phyloP scores from a whole-genome alignment of 2,797 vertebrate species.

The Apogon hyalosoma region DNA sequence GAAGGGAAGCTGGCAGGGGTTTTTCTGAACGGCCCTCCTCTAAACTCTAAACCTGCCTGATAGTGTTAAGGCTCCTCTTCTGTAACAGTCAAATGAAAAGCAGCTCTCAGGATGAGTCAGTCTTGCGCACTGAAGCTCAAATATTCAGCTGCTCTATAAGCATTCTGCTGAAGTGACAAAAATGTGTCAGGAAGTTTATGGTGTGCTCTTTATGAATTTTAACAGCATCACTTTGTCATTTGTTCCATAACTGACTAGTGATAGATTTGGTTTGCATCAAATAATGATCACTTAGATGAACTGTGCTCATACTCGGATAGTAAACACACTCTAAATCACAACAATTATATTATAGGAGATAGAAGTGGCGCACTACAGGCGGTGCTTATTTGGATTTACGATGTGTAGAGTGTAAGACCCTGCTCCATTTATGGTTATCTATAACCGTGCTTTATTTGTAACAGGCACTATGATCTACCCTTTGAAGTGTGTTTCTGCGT shows the following conservation, averaged over 20 bases:
- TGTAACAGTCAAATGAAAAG: constrained; percentile 62
- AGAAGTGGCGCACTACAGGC: constrained; percentile 29
- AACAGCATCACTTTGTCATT: constrained; percentile 51
- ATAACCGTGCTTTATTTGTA: constrained; percentile 45
- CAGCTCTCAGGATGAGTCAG: constrained; percentile 51
- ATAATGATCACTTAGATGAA: constrained; percentile 62
- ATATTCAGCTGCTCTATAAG: constrained; percentile 46
- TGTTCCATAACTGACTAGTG: constrained; percentile 29
- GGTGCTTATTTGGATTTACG: constrained; percentile 63
- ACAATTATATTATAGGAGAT: constrained; percentile 46
- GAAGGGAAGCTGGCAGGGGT: constrained; percentile 46
- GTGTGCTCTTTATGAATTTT: constrained; percentile 46
- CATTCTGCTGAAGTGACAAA: constrained; percentile 61
- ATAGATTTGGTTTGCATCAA: constrained; percentile 50
- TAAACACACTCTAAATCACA: constrained; percentile 64
- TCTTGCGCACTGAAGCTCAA: constrained; percentile 51
- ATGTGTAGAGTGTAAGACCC: constrained; percentile 26
- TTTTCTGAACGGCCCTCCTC: constrained; percentile 34
- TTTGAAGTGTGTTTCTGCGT: constrained; percentile 13
- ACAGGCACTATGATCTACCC: constrained; percentile 10
- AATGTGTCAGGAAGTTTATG: constrained; percentile 65
- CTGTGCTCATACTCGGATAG: constrained; percentile 38
- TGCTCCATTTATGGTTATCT: constrained; percentile 46
- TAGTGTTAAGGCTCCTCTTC: constrained; percentile 54
- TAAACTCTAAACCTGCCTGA: constrained; percentile 70